These are phyloP conservation scores for Cephus pygmeus DNA, from an alignment of 2,888 invertebrate genomes.

Conservation along the genomic window DNA sequence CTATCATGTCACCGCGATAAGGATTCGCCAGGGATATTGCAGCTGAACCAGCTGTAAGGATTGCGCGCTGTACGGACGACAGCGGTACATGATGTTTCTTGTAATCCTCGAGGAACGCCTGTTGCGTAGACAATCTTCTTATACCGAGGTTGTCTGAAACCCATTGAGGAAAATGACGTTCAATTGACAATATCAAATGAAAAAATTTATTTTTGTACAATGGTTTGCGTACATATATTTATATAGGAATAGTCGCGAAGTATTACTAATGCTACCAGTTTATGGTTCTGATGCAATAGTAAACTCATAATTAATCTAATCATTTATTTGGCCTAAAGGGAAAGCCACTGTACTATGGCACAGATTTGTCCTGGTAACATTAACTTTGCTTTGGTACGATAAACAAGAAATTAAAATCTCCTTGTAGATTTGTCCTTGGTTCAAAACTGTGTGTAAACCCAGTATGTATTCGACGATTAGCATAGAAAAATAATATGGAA, in stretches of 20 bases:
- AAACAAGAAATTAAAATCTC: neutral
- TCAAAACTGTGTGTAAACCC: neutral
- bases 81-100: constrained; percentile 74
- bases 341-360: constrained; percentile 30
- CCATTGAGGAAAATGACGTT: constrained; percentile 41
- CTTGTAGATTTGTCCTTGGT: neutral
- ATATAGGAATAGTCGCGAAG: neutral
- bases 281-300: neutral
- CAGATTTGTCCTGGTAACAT: constrained; percentile 39
- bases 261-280: neutral
- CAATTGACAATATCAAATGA: constrained; percentile 21
- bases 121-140: constrained; percentile 46
- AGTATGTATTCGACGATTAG: neutral
- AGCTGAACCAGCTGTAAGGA: constrained; percentile 90
- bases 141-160: constrained; percentile 39
- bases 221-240: constrained; percentile 3
- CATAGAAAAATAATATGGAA: neutral
- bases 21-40: constrained; percentile 85
- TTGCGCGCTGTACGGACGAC: constrained; percentile 77
- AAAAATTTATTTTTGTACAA: constrained; percentile 29
- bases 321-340: constrained; percentile 30
- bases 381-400: constrained; percentile 45
- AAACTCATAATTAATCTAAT: constrained; percentile 13
- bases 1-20: constrained; percentile 89
- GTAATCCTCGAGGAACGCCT: constrained; percentile 73